Evolutionary conservation across 2,113 vertebrate species (phyloP), one percentile per base, ranked within the genome.

Genomic region (Ploceus nigricollis): DNA sequence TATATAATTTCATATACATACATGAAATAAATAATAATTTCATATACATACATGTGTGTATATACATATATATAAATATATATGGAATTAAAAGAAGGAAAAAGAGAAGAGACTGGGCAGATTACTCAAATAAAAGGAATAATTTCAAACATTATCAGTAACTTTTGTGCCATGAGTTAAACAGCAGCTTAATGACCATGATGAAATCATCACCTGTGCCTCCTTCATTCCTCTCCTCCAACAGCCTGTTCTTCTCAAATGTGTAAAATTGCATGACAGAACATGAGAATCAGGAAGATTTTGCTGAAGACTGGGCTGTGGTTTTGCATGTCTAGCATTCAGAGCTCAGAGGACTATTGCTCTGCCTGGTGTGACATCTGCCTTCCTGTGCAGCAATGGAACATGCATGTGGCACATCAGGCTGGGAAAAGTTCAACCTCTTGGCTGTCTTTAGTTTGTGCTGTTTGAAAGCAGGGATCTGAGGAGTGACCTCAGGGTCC

Each of bases 341-440:
- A 40, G 16, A 18, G 25, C 47, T 64, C 23, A 20, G 45, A 28
- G 54, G 28, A 39, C 16, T 45, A 7, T 60, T 65, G 31, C 33
- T 56, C 19, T 81, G 17, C 30, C 37, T 56, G 5, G 15, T 6
- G 6, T 87, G 63, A 50, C 10, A 24, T 11, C 21, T 50, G 39
- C 44, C 35, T 35, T 22, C 31, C n/a, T 25, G 35, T 24, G 35
- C 61, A 45, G 24, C 3, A 45, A 15, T 60, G 27, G 70, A 48
- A 17, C 11, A 58, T 1, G 2, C 9, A 40, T 2, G 1, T 11
- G 24, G 27, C 21, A 28, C 7, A 5, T 28, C 57, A 50, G 14
- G 10, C 33, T 61, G 33, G 24, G 51, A 30, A 51, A 40, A 44
- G 16, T 30, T 81, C 64, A 45, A 30, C 50, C 14, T 60, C 35